These are phyloP conservation scores for Spea hammondii DNA, from an alignment of 2,797 vertebrate species.

Conservation along the genomic window DNA sequence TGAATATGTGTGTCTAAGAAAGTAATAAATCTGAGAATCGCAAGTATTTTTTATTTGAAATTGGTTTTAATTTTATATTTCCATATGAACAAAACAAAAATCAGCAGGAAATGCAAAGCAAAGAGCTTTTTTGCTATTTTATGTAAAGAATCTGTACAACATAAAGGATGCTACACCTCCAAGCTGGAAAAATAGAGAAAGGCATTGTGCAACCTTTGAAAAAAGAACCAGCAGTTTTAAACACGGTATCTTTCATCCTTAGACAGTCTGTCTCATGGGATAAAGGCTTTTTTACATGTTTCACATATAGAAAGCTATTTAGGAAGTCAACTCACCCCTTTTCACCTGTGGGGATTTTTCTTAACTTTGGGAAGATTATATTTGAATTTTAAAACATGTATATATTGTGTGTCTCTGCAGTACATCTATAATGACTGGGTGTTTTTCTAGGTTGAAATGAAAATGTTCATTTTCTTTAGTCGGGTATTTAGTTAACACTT, in stretches of 20 bases:
- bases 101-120: conserved; percentile 36
- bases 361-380: neutral
- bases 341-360: conserved; percentile 32
- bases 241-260: conserved; percentile 42
- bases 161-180: conserved; percentile 41
- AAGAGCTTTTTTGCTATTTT: conserved; percentile 32
- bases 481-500: neutral
- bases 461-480: neutral
- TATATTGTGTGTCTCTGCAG: neutral
- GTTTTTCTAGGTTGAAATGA: no score
- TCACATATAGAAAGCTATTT: conserved; percentile 36
- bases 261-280: conserved; percentile 37
- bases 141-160: conserved; percentile 32
- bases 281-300: conserved; percentile 26
- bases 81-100: conserved; percentile 16
- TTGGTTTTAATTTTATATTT: conserved; percentile 25
- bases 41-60: neutral
- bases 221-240: conserved; percentile 40
- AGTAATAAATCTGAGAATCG: no score
- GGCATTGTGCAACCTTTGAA: conserved; percentile 46
- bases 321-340: conserved; percentile 32
- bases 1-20: no score
- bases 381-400: conserved; percentile 4
- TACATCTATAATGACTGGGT: neutral
- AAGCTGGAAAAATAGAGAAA: conserved; percentile 43